phyloP scores from a whole-genome alignment of 2,113 vertebrate species.

The Rhabdomys dilectus region DNA sequence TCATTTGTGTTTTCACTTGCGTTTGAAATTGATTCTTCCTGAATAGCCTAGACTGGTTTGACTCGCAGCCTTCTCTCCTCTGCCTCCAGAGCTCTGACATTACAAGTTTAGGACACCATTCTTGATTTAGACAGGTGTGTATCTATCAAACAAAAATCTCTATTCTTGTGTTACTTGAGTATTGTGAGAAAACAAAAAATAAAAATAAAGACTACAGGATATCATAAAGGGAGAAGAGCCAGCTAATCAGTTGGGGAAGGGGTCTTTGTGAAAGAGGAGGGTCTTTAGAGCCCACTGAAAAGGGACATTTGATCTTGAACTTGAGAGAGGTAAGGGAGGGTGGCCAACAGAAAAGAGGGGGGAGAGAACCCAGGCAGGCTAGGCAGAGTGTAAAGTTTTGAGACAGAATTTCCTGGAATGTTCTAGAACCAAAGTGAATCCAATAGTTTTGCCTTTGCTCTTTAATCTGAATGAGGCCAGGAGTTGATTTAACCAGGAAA shows the following conservation, averaged over 20 bases:
- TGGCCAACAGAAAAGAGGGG: not conserved
- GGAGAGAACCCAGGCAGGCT: not conserved
- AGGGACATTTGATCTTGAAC: not conserved
- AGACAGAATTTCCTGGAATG: not conserved
- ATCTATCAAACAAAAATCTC: constrained; percentile 6
- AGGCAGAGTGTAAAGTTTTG: not conserved
- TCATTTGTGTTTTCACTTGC: not conserved
- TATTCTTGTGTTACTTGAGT: not conserved
- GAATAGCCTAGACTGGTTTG: not conserved
- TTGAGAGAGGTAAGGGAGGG: not conserved
- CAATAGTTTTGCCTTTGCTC: not conserved
- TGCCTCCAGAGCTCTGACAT: not conserved
- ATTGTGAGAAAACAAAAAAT: not conserved
- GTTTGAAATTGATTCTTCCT: not conserved
- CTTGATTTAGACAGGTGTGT: not conserved
- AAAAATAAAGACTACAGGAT: not conserved
- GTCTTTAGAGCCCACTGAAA: not conserved
- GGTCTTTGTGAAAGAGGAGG: not conserved
- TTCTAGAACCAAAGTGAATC: not conserved
- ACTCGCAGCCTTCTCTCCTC: not conserved
- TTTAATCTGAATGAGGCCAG: not conserved
- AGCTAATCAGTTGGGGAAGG: not conserved
- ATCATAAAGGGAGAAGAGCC: not conserved
- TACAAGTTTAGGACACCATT: not conserved
- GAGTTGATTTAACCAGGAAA: constrained; percentile 38